These are phyloP conservation scores for Antheraea yamamai DNA, from an alignment of 2,888 invertebrate species.

Conservation along the genomic window DNA sequence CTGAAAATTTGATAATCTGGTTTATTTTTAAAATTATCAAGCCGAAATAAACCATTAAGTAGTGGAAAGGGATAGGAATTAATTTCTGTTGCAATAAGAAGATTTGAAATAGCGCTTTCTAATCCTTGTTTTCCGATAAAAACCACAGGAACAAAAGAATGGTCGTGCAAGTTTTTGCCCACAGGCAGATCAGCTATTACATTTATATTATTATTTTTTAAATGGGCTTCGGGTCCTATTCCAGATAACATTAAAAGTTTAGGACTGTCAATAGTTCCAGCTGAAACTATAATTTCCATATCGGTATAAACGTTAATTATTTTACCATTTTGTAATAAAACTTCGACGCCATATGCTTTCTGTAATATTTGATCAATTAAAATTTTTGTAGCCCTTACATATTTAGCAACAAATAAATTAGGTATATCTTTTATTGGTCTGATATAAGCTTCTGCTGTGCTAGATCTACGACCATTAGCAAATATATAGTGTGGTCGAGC, in stretches of 20 bases:
- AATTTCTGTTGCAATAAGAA: conserved; percentile 41
- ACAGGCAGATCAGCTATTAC: conserved; percentile 62
- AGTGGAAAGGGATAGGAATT: conserved; percentile 52
- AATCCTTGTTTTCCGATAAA: conserved; percentile 54
- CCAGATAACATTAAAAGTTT: conserved; percentile 70
- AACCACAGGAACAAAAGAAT: conserved; percentile 47
- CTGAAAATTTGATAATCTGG: conserved; percentile 67
- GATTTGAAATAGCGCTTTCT: conserved; percentile 54
- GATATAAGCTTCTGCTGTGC: conserved; percentile 67
- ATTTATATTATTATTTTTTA: conserved; percentile 49
- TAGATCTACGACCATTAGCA: conserved; percentile 59
- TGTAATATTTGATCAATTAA: conserved; percentile 49
- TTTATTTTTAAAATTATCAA: conserved; percentile 41
- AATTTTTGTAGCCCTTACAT: conserved; percentile 57
- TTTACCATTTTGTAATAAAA: conserved; percentile 43
- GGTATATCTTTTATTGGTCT: conserved; percentile 45
- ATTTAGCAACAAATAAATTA: conserved; percentile 61
- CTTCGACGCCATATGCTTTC: conserved; percentile 56
- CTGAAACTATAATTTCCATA: conserved; percentile 65
- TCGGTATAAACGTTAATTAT: conserved; percentile 49
- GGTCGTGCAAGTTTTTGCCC: conserved; percentile 67
- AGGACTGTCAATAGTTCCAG: conserved; percentile 63
- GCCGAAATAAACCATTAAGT: conserved; percentile 53
- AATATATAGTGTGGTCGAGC: conserved; percentile 53
- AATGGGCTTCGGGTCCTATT: conserved; percentile 57